Conservation (phyloP, 1,140 invertebrate genomes). For the Drosophila suzukii region DNA sequence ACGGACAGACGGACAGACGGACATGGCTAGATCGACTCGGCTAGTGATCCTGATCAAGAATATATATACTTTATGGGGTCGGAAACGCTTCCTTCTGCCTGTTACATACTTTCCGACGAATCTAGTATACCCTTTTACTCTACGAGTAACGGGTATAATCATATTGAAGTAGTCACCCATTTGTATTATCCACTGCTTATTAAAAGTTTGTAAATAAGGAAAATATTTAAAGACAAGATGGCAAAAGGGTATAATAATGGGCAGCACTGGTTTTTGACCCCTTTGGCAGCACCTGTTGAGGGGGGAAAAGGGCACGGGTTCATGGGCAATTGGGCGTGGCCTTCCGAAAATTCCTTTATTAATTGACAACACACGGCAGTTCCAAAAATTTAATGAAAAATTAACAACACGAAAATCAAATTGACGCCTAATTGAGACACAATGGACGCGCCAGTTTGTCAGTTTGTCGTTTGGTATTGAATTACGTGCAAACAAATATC, state of each 20-base stretch:
- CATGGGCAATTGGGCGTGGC: conserved; percentile 35
- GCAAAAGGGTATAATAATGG: neutral
- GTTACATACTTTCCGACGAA: too few relatives aligned
- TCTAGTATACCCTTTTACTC: too few relatives aligned
- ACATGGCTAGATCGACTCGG: too few relatives aligned
- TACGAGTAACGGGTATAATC: too few relatives aligned
- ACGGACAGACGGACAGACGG: too few relatives aligned
- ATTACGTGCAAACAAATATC: conserved; percentile 72
- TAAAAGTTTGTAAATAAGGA: neutral
- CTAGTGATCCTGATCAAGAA: too few relatives aligned
- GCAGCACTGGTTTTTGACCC: neutral
- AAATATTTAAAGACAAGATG: neutral
- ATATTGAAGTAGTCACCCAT: neutral
- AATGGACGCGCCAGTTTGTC: conserved; percentile 34
- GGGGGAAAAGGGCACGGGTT: conserved; percentile 16
- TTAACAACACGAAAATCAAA: conserved; percentile 80
- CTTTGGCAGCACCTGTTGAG: conserved; percentile 58
- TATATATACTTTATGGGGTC: too few relatives aligned
- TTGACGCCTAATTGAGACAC: conserved; percentile 80
- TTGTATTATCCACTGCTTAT: neutral
- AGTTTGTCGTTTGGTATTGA: conserved; percentile 55
- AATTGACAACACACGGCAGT: conserved; percentile 73
- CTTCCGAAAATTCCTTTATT: conserved; percentile 65
- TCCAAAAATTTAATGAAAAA: conserved; percentile 77
- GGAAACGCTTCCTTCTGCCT: too few relatives aligned